A percentile compares a stretch with the other conserved stretches of the same genome.
Evolutionary conservation across 2,888 invertebrate species (phyloP).

Genomic region (Hypsopygia costalis): DNA sequence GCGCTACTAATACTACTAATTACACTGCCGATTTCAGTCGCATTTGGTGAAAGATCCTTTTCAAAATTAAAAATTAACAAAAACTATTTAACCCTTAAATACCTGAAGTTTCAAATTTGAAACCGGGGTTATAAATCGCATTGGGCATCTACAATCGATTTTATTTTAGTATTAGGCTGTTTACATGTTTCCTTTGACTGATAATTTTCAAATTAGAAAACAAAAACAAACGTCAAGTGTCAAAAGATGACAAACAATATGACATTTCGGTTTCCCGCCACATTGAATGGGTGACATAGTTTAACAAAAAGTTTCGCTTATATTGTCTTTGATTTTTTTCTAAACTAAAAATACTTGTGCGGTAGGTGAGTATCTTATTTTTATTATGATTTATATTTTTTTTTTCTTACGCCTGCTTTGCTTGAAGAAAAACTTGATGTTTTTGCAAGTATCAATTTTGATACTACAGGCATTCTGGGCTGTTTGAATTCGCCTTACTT

Average conservation of each 20-base stretch:
- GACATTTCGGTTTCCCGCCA: slow-evolving; percentile 17
- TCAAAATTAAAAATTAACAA: no score
- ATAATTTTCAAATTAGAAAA: no score
- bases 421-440: slow-evolving; percentile 30
- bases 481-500: slow-evolving; percentile 30
- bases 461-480: slow-evolving; percentile 32
- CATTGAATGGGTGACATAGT: slow-evolving; percentile 23
- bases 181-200: no score
- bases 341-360: slow-evolving; percentile 21
- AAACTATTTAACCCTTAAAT: no score
- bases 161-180: no score
- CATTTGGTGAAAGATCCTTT: no score
- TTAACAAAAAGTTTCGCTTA: slow-evolving; percentile 30
- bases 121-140: no score
- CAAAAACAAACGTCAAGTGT: no score
- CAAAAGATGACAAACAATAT: neutral
- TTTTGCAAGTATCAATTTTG: slow-evolving; percentile 30
- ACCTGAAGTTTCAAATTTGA: no score
- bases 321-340: slow-evolving; percentile 29
- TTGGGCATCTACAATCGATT: no score
- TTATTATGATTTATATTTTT: slow-evolving; percentile 29
- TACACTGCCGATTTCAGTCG: no score
- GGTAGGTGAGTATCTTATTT: slow-evolving; percentile 32
- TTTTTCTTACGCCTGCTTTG: slow-evolving; percentile 27
- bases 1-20: no score